Evolutionary conservation across 2,113 vertebrate genomes (phyloP).

Genomic region (Scortum barcoo): DNA sequence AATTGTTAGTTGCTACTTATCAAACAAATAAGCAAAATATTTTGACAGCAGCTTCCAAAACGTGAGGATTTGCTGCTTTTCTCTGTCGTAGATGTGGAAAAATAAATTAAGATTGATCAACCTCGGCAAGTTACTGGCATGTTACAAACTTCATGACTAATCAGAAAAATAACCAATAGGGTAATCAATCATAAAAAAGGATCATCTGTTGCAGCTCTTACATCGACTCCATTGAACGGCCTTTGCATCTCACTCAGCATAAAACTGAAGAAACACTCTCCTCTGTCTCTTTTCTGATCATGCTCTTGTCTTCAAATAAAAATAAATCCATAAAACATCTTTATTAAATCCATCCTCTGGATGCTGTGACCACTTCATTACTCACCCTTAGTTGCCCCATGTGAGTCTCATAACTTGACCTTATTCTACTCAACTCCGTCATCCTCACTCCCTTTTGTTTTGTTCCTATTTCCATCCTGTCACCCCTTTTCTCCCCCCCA

Average conservation of each 20-base stretch:
- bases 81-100: neutral
- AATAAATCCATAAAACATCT: neutral
- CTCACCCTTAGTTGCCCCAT: neutral
- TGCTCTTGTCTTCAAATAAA: neutral
- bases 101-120: neutral
- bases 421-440: neutral
- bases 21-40: neutral
- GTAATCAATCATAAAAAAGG: neutral
- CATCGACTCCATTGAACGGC: neutral
- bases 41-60: too few species aligned
- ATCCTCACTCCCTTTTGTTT: neutral
- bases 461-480: constrained; percentile 15
- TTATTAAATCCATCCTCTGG: neutral
- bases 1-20: neutral
- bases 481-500: neutral
- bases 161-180: neutral
- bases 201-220: neutral
- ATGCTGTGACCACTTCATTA: neutral
- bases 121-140: neutral
- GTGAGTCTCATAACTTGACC: neutral
- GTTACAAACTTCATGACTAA: neutral
- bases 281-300: neutral
- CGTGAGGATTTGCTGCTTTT: neutral
- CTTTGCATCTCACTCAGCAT: neutral
- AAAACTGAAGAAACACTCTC: neutral